These are phyloP conservation scores for Spea bombifrons DNA, from an alignment of 2,113 vertebrate species.

Conservation along the genomic window DNA sequence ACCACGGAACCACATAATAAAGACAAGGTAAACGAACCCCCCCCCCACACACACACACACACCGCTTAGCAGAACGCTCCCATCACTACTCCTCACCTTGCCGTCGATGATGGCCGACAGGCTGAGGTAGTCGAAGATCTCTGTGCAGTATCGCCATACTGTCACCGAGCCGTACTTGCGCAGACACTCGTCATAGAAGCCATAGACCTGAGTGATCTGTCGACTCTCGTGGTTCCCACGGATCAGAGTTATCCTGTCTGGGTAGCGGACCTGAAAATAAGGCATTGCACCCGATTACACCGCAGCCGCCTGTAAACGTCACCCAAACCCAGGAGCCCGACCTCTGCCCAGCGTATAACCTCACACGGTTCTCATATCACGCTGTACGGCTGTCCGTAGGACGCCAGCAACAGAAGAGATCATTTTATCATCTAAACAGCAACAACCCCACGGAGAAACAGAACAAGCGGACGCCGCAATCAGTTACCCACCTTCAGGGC, in stretches of 20 bases:
- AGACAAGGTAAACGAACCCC: too few relatives aligned
- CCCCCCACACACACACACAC: too few relatives aligned
- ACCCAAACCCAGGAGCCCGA: too few relatives aligned
- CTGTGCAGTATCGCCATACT: slow-evolving; percentile 94
- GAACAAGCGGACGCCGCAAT: too few relatives aligned
- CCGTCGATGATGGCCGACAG: slow-evolving; percentile 93
- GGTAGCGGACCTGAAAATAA: slow-evolving; percentile 81
- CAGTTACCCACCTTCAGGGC: slow-evolving; percentile 81
- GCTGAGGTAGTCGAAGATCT: slow-evolving; percentile 95
- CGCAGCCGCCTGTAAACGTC: too few relatives aligned
- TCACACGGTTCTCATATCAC: too few relatives aligned
- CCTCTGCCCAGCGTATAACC: too few relatives aligned
- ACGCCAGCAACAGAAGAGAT: too few relatives aligned
- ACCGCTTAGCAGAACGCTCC: too few relatives aligned
- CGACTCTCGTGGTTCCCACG: slow-evolving; percentile 92
- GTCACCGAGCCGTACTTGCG: slow-evolving; percentile 93
- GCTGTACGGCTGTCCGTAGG: too few relatives aligned
- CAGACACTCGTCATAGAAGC: slow-evolving; percentile 93
- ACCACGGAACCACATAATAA: background rate
- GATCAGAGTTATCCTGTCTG: slow-evolving; percentile 90
- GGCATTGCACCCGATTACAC: background rate
- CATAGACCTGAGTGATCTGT: slow-evolving; percentile 93
- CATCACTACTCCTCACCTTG: slow-evolving; percentile 68
- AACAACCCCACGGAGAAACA: too few relatives aligned
- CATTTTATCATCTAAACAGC: too few relatives aligned